These are phyloP conservation scores for Engystomops pustulosus DNA, from an alignment of 2,113 vertebrate species.

Conservation along the genomic window DNA sequence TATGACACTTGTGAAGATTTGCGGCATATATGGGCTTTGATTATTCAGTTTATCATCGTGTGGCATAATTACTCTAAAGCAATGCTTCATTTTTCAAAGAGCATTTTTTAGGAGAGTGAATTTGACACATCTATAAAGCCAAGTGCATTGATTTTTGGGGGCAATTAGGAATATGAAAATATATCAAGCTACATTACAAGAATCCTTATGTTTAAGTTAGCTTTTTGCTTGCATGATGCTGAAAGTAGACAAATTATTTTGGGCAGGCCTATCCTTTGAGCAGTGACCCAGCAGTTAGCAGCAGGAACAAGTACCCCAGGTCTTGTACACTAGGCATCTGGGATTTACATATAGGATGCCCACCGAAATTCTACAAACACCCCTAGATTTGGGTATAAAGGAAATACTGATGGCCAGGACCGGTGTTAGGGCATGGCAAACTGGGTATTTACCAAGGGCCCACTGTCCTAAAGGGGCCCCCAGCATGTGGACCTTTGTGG, in stretches of 20 bases:
- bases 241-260: not conserved
- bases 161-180: conserved; percentile 26
- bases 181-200: not conserved
- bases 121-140: not conserved
- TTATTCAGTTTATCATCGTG: conserved; percentile 3
- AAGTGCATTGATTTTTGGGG: not conserved
- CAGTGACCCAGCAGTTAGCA: too few relatives aligned
- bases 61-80: not conserved
- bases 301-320: too few relatives aligned
- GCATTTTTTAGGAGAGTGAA: conserved; percentile 2
- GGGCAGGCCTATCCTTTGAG: too few relatives aligned
- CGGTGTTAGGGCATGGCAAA: too few relatives aligned
- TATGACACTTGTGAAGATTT: not conserved
- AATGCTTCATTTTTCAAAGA: conserved; percentile 5
- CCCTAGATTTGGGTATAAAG: too few relatives aligned
- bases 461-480: too few relatives aligned
- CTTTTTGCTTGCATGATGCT: not conserved
- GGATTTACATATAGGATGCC: too few relatives aligned
- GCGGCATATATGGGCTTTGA: not conserved
- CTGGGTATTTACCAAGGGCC: too few relatives aligned
- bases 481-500: too few relatives aligned
- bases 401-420: too few relatives aligned
- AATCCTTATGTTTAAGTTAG: not conserved
- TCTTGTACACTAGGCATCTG: too few relatives aligned
- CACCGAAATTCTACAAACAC: too few relatives aligned